Conservation (phyloP, 2,888 invertebrate genomes). For the Caradrina clavipalpis region DNA sequence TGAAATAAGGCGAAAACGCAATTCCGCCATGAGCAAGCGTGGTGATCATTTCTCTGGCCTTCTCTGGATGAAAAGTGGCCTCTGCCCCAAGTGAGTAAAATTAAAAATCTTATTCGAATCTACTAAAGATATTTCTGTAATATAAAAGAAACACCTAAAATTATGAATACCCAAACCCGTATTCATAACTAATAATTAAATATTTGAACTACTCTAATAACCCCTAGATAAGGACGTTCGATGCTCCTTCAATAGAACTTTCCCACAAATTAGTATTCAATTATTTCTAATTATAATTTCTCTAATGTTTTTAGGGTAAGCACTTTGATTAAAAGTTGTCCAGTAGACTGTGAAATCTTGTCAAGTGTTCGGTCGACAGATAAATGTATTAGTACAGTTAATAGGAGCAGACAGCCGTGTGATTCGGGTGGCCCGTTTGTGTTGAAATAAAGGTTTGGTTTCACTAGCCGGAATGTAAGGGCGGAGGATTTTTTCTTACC, state of each 20-base stretch:
- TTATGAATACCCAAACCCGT: background rate
- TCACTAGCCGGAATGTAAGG: constrained; percentile 38
- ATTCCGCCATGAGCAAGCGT: too few species aligned
- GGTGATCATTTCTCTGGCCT: too few species aligned
- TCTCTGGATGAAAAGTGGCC: too few species aligned
- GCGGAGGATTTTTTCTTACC: too few species aligned
- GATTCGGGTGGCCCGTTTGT: constrained; percentile 73
- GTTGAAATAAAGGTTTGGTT: constrained; percentile 59
- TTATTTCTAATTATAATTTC: constrained; percentile 56
- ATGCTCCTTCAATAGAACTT: constrained; percentile 18
- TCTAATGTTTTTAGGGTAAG: constrained; percentile 60
- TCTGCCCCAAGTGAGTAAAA: too few species aligned
- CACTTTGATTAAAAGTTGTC: constrained; percentile 76
- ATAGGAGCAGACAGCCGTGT: constrained; percentile 80
- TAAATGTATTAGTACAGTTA: constrained; percentile 74
- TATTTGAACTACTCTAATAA: constrained; percentile 23
- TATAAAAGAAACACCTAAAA: background rate
- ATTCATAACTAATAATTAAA: constrained; percentile 13
- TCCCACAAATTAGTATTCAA: constrained; percentile 60
- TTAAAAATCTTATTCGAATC: too few species aligned
- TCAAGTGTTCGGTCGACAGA: constrained; percentile 76
- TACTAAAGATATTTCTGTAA: background rate
- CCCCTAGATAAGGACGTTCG: constrained; percentile 13
- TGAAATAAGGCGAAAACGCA: too few species aligned
- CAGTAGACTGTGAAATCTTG: constrained; percentile 81